These are phyloP conservation scores for Cryptoblepharus egeriae DNA, from an alignment of 2,797 vertebrate species.

Conservation along the genomic window DNA sequence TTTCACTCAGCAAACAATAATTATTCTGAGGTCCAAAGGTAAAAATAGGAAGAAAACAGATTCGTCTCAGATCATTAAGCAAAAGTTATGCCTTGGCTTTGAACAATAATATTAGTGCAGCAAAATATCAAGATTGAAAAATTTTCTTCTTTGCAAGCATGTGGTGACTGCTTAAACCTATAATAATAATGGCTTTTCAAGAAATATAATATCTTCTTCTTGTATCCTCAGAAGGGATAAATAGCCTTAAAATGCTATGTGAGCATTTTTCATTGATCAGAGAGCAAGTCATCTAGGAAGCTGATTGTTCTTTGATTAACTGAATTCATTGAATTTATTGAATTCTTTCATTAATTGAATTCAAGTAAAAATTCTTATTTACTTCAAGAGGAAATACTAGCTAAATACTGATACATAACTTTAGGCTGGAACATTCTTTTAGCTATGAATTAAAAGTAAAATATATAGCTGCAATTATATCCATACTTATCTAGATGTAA, in stretches of 20 bases:
- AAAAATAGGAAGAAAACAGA: neutral
- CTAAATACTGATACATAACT: neutral
- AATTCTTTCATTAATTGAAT: neutral
- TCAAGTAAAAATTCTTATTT: no score
- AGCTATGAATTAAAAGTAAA: constrained; percentile 5
- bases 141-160: constrained; percentile 3
- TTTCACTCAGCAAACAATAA: constrained; percentile 15
- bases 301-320: neutral
- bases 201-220: constrained; percentile 20
- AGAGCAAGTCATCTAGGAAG: neutral
- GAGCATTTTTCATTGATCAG: neutral
- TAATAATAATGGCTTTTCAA: neutral
- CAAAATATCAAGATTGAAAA: neutral
- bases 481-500: no score
- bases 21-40: neutral
- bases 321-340: neutral
- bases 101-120: neutral
- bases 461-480: neutral
- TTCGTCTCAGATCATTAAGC: neutral
- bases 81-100: neutral
- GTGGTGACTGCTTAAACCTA: neutral
- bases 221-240: neutral
- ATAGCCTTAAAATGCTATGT: accelerated
- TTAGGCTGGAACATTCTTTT: neutral
- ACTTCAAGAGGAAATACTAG: neutral